Evolutionary conservation across 1,140 invertebrate species (phyloP), one percentile per base, ranked within the genome.

Genomic region (Drosophila ercepeae): DNA sequence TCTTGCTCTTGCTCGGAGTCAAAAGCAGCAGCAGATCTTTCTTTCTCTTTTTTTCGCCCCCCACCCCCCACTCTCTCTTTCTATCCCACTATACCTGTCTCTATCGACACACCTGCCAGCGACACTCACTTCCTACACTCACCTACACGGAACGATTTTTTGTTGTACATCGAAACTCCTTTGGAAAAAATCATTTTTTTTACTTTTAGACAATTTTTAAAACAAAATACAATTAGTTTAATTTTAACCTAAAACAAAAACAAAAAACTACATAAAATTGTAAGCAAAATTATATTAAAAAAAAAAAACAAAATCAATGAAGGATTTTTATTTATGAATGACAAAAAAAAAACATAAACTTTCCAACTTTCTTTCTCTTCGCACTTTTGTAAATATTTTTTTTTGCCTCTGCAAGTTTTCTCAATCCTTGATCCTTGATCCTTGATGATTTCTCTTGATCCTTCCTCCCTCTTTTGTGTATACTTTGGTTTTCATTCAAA

Each of bases 311-410:
- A 42, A 25, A 42, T 32, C 45, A 61, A 25, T 41, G 29, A 68
- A 49, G 53, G 44, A 77, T 76, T 54, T 71, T 53, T 81, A 81
- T 79, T 79, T 79, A 81, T 79, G 49, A 71, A 75, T 57, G 29
- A 53, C 74, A 75, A 25, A 53, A 75, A 75, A 25, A 44, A 18
- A 21, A 45, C 42, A 9, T 21, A 21, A 21, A 4, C 21, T 32
- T 32, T 32, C 9, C 11, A 9, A 32, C 9, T 9, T 32, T 32
- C 29, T 32, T 32, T 9, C 29, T 32, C 29, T 32, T n/a, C 11
- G 29, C 29, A 50, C 78, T 78, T 79, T 84, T 84, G 79, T 84
- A 84, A 84, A 84, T 84, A 83, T 75, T 63, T 83, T 84, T 84
- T 75, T 63, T 83, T 83, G 75, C 79, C 59, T 46, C 45, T 60